Conservation (phyloP, 1,140 invertebrate genomes). For the Probaryconus sp. region DNA sequence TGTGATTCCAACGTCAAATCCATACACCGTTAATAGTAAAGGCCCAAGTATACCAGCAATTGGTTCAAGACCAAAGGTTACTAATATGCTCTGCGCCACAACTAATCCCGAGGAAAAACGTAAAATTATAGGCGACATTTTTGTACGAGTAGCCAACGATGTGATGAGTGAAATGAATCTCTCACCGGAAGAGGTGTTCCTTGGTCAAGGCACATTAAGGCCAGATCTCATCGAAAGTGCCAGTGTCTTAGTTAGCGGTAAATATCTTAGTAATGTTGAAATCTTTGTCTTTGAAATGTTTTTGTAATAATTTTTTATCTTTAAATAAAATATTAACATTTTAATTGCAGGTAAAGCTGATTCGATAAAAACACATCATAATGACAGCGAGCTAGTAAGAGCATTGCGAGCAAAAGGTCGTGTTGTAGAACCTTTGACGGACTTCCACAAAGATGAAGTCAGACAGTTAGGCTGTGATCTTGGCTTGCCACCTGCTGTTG, state of each 20-base stretch:
- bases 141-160: constrained; percentile 93
- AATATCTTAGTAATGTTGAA: constrained; percentile 57
- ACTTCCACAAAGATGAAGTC: constrained; percentile 99
- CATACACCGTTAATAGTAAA: constrained; percentile 78
- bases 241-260: constrained; percentile 88
- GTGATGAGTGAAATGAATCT: constrained; percentile 89
- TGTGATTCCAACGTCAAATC: constrained; percentile 78
- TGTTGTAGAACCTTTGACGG: constrained; percentile 98
- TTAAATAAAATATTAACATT: constrained; percentile 24
- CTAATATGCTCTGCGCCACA: constrained; percentile 92
- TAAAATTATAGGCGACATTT: constrained; percentile 99
- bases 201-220: constrained; percentile 94
- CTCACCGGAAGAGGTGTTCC: constrained; percentile 90
- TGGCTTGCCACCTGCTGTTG: constrained; percentile 90
- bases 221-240: constrained; percentile 99
- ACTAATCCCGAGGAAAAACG: constrained; percentile 97
- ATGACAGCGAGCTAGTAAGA: constrained; percentile 97
- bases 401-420: constrained; percentile 89
- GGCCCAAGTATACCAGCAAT: constrained; percentile 69
- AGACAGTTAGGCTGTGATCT: constrained; percentile 90
- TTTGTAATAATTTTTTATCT: constrained; percentile 1
- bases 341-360: constrained; percentile 84
- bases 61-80: constrained; percentile 84
- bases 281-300: not conserved
- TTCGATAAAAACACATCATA: constrained; percentile 99